Base-by-base conservation (phyloP, 1,140 invertebrate species). In the Cryptotermes secundus region DNA sequence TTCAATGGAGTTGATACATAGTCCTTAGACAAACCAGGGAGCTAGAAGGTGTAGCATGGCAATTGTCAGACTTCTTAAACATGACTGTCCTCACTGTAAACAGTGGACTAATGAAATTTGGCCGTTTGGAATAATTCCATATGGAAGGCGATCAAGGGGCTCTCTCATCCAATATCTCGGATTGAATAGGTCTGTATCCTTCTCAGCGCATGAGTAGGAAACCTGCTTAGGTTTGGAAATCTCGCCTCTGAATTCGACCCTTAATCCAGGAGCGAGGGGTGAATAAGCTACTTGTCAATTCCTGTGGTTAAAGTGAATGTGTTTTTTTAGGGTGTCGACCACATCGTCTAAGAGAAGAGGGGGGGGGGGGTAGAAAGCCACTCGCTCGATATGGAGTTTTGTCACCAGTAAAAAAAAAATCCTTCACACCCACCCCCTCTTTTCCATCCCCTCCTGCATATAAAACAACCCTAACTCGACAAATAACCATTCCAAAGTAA, bases 401-500 rank as follows among this genome's bases (percentile, higher is more conserved):
- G 59, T 72, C 59, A 72, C 59, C 59, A 72, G 59, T 31, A 72
- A 26, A 72, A 72, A 26, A 72, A 14, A 72, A 72, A 72, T 72
- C 59, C 26, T 26, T n/a, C 45, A 49, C 45, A 49, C 3, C 45
- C 45, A 49, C 45, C 45, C 45, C 16, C n/a, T 72, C 26, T 72
- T 72, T 31, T 26, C n/a, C n/a, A 72, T 72, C 59, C 59, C 59
- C 59, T 72, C 59, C 59, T 72, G 59, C 59, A 72, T 72, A 72
- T 72, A 72, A 72, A 72, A 72, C 59, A 72, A 72, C 59, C 59
- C 59, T n/a, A 72, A 72, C 59, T 16, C 59, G 59, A 72, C 59
- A 72, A 72, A 72, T 72, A 72, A 72, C 59, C 59, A 72, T 72
- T 72, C 59, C 59, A 72, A 72, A 72, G 59, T 72, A 72, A 72